Evolutionary conservation across 2,797 vertebrate genomes (phyloP).

Genomic region (Rhodeus uyekii): DNA sequence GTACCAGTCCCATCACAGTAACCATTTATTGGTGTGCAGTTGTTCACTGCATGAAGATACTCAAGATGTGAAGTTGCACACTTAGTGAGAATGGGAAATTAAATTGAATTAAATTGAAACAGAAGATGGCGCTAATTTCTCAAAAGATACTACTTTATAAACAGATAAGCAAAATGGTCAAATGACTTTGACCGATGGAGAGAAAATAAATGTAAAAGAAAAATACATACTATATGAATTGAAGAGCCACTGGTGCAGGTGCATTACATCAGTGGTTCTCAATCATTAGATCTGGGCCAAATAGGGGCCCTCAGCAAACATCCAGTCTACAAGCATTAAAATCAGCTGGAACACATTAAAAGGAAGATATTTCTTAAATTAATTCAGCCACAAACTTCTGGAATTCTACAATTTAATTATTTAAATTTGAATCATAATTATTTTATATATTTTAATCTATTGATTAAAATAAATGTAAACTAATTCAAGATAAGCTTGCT

Average conservation of each 20-base stretch:
- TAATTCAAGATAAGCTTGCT: neutral
- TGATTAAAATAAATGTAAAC: neutral
- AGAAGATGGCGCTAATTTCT: slow-evolving; percentile 67
- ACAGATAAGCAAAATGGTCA: neutral
- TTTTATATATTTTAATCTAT: neutral
- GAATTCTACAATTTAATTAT: neutral
- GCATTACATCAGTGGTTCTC: neutral
- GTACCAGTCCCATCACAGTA: slow-evolving; percentile 48
- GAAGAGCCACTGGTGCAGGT: neutral
- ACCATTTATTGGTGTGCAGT: slow-evolving; percentile 44
- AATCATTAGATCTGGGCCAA: neutral
- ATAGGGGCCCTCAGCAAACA: neutral
- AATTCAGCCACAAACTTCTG: neutral
- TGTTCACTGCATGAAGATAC: slow-evolving; percentile 23
- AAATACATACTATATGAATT: neutral
- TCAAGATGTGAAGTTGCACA: neutral
- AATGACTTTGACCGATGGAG: too few species aligned
- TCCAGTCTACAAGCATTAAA: neutral
- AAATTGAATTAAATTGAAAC: slow-evolving; percentile 49
- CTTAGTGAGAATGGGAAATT: slow-evolving; percentile 17
- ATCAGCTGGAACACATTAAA: neutral
- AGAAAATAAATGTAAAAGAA: neutral
- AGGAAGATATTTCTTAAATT: neutral
- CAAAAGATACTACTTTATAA: slow-evolving; percentile 21
- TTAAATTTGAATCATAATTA: neutral